Base-by-base conservation (phyloP, 2,888 invertebrate genomes). In the Netelia fuscicornis region DNA sequence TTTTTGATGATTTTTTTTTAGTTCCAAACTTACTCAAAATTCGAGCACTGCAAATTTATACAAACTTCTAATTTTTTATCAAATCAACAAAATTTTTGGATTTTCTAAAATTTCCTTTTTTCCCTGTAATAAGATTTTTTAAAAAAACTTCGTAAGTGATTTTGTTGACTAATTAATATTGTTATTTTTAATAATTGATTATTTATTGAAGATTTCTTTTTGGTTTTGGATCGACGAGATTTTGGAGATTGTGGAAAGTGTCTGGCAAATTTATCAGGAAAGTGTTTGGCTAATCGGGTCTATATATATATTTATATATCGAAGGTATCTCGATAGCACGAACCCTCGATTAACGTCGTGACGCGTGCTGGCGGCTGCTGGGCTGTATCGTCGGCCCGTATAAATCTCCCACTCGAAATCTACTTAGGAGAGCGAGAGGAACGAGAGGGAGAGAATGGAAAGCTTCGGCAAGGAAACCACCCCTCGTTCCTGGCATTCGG, bases 391-490 rank as follows among this genome's bases (percentile, higher is more conserved):
- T 71, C 86, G 84, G 86, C 86, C 87, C 86, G 84, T 89, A 89
- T 89, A 90, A 91, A 91, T 91, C 90, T 91, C 88, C 89, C 89
- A 89, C 89, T 90, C 85, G 89, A 88, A 91, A 91, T 90, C 89
- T 90, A 92, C 89, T 90, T 89, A 89, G 89, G 37, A 89, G 86
- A 76, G 80, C 83, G 81, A 77, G 81, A 84, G 74, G 81, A 71
- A 30, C 72, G 44, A 62, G 67, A 68, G 56, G 52, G 62, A 52
- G 62, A 52, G 54, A 42, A 60, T 30, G 75, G 37, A 85, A 87
- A 87, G 88, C 88, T 88, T 86, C 84, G 88, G 87, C 90, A 67
- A 78, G 37, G 37, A 37, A 37, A 37, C 37, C 37, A 52, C 42
- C 79, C 76, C 72, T 58, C 42, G 54, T n/a, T 25, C 37, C 81